Base-by-base conservation (phyloP, 1,140 invertebrate genomes). In the Epicauta chinensis region DNA sequence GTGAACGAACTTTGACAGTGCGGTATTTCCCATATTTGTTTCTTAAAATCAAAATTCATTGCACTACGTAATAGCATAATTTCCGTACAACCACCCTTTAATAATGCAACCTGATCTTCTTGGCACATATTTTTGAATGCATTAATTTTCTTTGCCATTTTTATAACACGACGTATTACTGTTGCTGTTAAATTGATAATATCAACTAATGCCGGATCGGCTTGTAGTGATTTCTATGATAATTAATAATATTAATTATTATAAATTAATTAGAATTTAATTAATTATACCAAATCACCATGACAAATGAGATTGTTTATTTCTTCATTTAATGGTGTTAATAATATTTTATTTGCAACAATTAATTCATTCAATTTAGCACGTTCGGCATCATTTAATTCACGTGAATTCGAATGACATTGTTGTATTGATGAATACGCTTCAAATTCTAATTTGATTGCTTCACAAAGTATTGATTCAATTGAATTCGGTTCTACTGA, bases 21-120 rank as follows among this genome's bases (percentile, higher is more conserved):
- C 2, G 87, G 88, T 56, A 91, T 81, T 79, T 86, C 89, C 91
- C 91, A 95, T 48, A 82, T 83, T 58, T 87, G 81, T 56, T 85
- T 83, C 57, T 89, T 86, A 6, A 82, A 79, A 69, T 96, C 91
- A 65, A 92, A 96, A 34, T 84, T 88, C 73, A 92, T 86, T 0
- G 87, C 89, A 52, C 91, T 91, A 17, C 91, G 76, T 13, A 96
- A 75, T 29, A 95, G 87, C 86, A 96, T 89, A 80, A 97, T 90
- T 74, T 96, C 90, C 44, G 88, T 91, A 54, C 88, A 91, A 0
- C 86, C 84, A 7, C 90, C 90, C 73, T 97, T 95, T 0, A 95
- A 69, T 10, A 95, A 71, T 12, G 90, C 88, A 37, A 95, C 82
- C 73, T 94, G 91, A 74, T 93, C 91, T 61, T 91, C 88, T 65